phyloP scores from a whole-genome alignment of 2,113 vertebrate species.

The Aplodontia rufa region DNA sequence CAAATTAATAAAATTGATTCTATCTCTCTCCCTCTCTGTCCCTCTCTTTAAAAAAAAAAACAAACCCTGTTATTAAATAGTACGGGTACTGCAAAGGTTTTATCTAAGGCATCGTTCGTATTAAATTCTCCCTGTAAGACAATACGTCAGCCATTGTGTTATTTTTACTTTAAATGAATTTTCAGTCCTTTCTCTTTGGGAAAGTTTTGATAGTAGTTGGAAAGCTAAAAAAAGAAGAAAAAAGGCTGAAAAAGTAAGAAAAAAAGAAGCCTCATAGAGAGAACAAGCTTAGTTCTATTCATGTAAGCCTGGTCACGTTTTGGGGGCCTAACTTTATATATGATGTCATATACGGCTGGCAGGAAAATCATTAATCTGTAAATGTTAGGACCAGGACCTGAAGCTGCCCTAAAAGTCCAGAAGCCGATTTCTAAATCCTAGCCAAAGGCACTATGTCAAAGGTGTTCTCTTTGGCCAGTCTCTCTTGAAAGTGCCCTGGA shows the following conservation, averaged over 20 bases:
- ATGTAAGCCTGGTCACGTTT: not conserved
- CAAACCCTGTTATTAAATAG: not conserved
- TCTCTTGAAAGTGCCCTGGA: not conserved
- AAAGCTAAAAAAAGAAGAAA: not conserved
- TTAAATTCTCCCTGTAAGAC: not conserved
- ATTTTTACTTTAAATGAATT: conserved; percentile 45
- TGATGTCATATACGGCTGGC: not conserved
- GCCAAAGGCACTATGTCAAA: not conserved
- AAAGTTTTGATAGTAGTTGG: conserved; percentile 3
- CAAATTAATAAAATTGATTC: too few relatives aligned
- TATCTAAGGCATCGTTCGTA: conserved; percentile 5
- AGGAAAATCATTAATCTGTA: not conserved
- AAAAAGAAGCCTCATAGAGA: not conserved
- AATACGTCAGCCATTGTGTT: not conserved
- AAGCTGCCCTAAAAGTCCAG: not conserved
- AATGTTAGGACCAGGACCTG: not conserved
- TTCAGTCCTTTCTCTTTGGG: not conserved
- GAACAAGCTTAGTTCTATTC: not conserved
- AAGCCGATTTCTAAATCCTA: not conserved
- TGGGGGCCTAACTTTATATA: not conserved
- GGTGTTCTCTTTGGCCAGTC: not conserved
- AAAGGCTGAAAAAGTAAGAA: not conserved
- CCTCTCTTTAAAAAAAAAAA: too few relatives aligned
- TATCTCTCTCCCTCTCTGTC: too few relatives aligned
- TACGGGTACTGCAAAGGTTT: not conserved